Evolutionary conservation across 2,797 vertebrate species (phyloP).

Genomic region (Crenichthys baileyi): DNA sequence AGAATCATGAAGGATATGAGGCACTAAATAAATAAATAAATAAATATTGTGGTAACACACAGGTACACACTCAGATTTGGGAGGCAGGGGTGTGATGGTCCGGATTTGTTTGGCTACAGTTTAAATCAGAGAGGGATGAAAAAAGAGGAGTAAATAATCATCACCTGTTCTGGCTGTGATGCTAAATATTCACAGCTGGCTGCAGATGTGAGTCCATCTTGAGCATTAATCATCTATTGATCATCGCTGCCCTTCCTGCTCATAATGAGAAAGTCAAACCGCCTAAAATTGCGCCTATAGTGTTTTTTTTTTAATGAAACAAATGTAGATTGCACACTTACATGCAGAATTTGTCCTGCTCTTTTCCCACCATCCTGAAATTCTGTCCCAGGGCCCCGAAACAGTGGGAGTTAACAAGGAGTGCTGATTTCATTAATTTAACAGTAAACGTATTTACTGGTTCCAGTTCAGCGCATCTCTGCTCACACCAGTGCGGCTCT

Average conservation of each 20-base stretch:
- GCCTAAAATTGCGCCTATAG: constrained; percentile 52
- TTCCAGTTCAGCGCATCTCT: constrained; percentile 36
- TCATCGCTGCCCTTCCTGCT: constrained; percentile 68
- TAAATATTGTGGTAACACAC: constrained; percentile 9
- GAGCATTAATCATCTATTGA: constrained; percentile 73
- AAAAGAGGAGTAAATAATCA: constrained; percentile 21
- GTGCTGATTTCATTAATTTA: constrained; percentile 63
- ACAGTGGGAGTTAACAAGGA: constrained; percentile 27
- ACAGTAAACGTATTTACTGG: constrained; percentile 62
- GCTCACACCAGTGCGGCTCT: background rate
- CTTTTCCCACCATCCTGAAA: background rate
- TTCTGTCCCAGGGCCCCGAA: background rate
- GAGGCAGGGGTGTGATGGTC: constrained; percentile 38
- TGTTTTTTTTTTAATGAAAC: constrained; percentile 9
- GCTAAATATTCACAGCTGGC: constrained; percentile 40
- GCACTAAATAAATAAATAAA: constrained; percentile 5
- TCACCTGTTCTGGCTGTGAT: constrained; percentile 36
- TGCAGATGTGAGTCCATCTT: constrained; percentile 54
- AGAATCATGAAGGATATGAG: constrained; percentile 40
- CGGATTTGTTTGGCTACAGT: background rate
- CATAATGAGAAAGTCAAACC: constrained; percentile 74
- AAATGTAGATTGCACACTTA: background rate
- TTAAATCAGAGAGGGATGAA: constrained; percentile 16
- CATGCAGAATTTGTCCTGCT: background rate
- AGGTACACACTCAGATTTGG: background rate